A percentile compares a stretch with the other conserved stretches of the same genome.
phyloP scores from a whole-genome alignment of 2,888 invertebrate species.

The Ommatoiulus sabulosus region DNA sequence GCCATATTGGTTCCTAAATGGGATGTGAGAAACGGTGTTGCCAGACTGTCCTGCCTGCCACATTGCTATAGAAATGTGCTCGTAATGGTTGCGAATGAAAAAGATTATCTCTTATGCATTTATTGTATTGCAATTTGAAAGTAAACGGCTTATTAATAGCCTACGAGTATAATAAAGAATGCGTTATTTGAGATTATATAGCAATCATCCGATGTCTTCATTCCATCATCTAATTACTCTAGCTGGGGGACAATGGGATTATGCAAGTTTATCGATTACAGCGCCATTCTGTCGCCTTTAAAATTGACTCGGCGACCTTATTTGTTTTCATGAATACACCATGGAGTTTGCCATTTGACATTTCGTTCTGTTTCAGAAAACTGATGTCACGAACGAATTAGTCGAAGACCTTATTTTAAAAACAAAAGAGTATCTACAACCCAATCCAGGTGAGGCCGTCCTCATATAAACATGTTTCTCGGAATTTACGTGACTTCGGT shows the following conservation, averaged over 20 bases:
- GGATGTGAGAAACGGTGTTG: no score
- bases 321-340: background rate
- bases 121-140: slow-evolving; percentile 4
- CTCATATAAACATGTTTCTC: background rate
- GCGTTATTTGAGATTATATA: background rate
- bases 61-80: background rate
- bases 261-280: slow-evolving; percentile 40
- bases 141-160: slow-evolving; percentile 44
- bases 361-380: slow-evolving; percentile 78
- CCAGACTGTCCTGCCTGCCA: no score
- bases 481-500: background rate
- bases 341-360: background rate
- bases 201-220: background rate
- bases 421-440: slow-evolving; percentile 98
- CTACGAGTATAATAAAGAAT: slow-evolving; percentile 32
- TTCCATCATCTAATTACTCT: background rate
- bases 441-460: slow-evolving; percentile 82
- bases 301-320: background rate
- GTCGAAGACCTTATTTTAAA: slow-evolving; percentile 96
- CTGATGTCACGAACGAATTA: slow-evolving; percentile 96
- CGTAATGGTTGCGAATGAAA: background rate
- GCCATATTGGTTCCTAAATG: no score
- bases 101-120: background rate
- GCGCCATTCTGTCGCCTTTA: slow-evolving; percentile 49
- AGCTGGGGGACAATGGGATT: background rate